Conservation (phyloP, 2,113 vertebrate genomes). For the human (Homo sapiens) region DNA sequence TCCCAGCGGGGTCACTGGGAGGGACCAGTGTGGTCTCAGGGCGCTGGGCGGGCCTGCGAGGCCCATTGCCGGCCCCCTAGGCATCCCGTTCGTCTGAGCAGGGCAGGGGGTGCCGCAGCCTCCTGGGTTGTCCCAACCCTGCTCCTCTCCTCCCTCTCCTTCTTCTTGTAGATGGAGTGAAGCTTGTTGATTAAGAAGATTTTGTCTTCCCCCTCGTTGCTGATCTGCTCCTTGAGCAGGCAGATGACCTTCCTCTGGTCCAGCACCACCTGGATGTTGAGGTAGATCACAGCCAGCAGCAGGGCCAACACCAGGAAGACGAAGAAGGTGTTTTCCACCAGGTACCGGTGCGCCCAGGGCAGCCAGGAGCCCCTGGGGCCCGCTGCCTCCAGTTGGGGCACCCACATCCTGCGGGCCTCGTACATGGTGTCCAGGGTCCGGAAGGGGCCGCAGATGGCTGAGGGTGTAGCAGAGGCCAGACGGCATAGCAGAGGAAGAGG, state of each 20-base stretch:
- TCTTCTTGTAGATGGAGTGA: slow-evolving; percentile 77
- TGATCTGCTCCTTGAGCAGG: slow-evolving; percentile 92
- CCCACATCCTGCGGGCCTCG: slow-evolving; percentile 87
- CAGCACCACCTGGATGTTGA: slow-evolving; percentile 93
- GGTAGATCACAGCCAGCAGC: slow-evolving; percentile 91
- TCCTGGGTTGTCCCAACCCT: neutral
- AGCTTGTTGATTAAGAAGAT: slow-evolving; percentile 90
- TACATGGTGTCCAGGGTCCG: slow-evolving; percentile 88
- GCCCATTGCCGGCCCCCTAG: neutral
- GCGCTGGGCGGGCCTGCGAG: neutral
- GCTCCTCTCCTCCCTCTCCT: slow-evolving; percentile 11
- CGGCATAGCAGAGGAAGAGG: neutral
- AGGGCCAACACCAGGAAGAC: slow-evolving; percentile 86
- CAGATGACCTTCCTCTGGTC: slow-evolving; percentile 91
- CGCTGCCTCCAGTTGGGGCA: slow-evolving; percentile 81
- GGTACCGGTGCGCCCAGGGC: slow-evolving; percentile 82
- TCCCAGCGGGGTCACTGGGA: neutral
- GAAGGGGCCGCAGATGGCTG: slow-evolving; percentile 91
- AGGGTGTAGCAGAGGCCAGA: slow-evolving; percentile 92
- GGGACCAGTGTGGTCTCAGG: too few relatives aligned
- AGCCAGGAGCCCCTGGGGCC: slow-evolving; percentile 85
- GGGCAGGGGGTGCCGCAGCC: neutral
- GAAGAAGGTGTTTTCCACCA: slow-evolving; percentile 91
- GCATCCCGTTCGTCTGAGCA: neutral
- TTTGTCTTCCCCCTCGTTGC: slow-evolving; percentile 92